These are phyloP conservation scores for Drosophila leontia DNA, from an alignment of 1,140 invertebrate species.

Conservation along the genomic window DNA sequence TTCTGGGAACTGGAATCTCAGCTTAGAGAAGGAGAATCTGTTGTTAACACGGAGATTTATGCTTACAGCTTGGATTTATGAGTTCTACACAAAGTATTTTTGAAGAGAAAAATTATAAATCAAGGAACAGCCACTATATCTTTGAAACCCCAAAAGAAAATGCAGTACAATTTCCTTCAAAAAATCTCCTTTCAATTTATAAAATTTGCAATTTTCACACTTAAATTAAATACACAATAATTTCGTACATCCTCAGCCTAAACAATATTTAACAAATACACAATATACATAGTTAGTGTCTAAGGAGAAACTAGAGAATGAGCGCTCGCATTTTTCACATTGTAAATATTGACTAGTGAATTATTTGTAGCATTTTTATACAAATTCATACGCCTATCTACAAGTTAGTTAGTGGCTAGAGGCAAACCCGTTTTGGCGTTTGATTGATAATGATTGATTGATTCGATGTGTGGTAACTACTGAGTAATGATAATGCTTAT, in stretches of 20 bases:
- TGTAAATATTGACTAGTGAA: constrained; percentile 84
- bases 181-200: constrained; percentile 16
- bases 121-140: not conserved
- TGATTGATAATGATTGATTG: constrained; percentile 45
- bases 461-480: constrained; percentile 26
- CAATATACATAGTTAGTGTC: constrained; percentile 22
- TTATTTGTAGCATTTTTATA: constrained; percentile 70
- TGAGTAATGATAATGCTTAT: constrained; percentile 34
- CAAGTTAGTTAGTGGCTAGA: constrained; percentile 55
- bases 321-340: constrained; percentile 79
- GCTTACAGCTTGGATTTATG: constrained; percentile 40
- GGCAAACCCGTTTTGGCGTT: constrained; percentile 75
- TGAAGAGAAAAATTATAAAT: not conserved
- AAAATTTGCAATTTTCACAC: constrained; percentile 5
- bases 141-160: not conserved
- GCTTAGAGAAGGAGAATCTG: constrained; percentile 25
- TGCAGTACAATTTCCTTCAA: not conserved
- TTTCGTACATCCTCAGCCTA: constrained; percentile 62
- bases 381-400: constrained; percentile 37
- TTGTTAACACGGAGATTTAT: constrained; percentile 47
- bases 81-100: constrained; percentile 8
- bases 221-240: constrained; percentile 32
- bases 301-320: constrained; percentile 66
- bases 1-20: constrained; percentile 5
- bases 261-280: constrained; percentile 48